phyloP scores from a whole-genome alignment of 2,888 invertebrate genomes.

The Sphinx pinastri region DNA sequence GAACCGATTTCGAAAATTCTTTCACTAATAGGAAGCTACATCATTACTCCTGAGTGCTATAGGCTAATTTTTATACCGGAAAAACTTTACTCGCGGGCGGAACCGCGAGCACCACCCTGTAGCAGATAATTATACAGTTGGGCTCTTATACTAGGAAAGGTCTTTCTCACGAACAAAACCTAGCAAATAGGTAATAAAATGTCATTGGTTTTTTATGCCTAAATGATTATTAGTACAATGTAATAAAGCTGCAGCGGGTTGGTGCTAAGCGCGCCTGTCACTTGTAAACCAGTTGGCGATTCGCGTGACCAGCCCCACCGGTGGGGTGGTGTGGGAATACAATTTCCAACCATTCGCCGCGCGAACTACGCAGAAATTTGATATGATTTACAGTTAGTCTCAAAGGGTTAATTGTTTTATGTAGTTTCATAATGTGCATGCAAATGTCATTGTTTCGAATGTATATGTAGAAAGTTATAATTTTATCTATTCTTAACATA shows the following conservation, averaged over 20 bases:
- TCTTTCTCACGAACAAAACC: too few species aligned
- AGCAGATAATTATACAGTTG: too few species aligned
- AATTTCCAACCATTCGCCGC: constrained; percentile 3
- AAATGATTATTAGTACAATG: not conserved
- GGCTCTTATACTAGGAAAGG: too few species aligned
- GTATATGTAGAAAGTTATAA: too few species aligned
- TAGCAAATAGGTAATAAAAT: too few species aligned
- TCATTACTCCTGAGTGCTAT: too few species aligned
- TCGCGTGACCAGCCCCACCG: constrained; percentile 16
- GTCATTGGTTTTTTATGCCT: not conserved
- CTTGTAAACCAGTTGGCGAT: constrained; percentile 6
- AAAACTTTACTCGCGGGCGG: too few species aligned
- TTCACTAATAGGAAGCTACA: too few species aligned
- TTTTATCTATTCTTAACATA: too few species aligned
- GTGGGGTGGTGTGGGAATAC: constrained; percentile 15
- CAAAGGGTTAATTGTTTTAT: not conserved
- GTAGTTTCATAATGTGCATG: not conserved
- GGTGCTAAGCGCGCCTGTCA: not conserved
- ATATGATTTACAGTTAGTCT: constrained; percentile 18
- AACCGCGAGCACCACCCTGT: too few species aligned
- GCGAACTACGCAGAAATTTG: constrained; percentile 7
- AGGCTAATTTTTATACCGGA: too few species aligned
- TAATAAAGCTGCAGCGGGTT: not conserved
- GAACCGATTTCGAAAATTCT: too few species aligned
- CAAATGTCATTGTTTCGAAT: not conserved